Base-by-base conservation (phyloP, 2,797 vertebrate species). In the Parotocinclus haroldoi region DNA sequence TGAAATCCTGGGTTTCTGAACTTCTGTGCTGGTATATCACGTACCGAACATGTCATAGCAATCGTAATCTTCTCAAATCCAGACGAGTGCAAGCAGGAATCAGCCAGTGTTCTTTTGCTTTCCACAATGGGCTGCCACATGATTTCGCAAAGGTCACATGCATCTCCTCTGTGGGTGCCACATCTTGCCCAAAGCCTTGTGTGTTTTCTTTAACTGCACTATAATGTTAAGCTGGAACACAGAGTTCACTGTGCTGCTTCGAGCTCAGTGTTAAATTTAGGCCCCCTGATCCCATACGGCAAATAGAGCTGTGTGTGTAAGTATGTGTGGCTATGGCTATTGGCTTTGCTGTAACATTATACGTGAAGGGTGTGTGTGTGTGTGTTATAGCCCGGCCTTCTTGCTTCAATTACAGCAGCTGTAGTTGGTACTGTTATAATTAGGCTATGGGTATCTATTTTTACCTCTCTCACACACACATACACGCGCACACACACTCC, bases 181-280 rank as follows among this genome's bases (percentile, higher is more conserved):
- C 8, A 12, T 44, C 40, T 44, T 44, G 48, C 48, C n/a, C 48
- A n/a, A n/a, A 46, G n/a, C 45, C 45, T 12, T 46, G 45, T 46
- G 45, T 46, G 48, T 16, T 14, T 50, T 50, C 14, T 50, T 14
- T 4, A 16, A 8, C 48, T 40, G 60, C 10, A 5, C 36, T 44
- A 37, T 42, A 9, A 36, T 39, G 60, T 14, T 37, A 7, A 42
- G 40, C 12, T 9, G 38, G 46, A 62, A 19, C 17, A 62, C 60
- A 40, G 48, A 51, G 17, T 51, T 13, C 27, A 61, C 12, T 48
- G 36, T 40, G 27, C 13, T 16, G n/a, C 16, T 62, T 14, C 5
- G 36, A 39, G 40, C 44, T 36, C 17, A 7, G 11, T 44, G 58
- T 63, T 59, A 76, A 66, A 64, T 66, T 36, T 73, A 63, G 71